phyloP scores from a whole-genome alignment of 1,140 invertebrate genomes.

The Magallana angulata region DNA sequence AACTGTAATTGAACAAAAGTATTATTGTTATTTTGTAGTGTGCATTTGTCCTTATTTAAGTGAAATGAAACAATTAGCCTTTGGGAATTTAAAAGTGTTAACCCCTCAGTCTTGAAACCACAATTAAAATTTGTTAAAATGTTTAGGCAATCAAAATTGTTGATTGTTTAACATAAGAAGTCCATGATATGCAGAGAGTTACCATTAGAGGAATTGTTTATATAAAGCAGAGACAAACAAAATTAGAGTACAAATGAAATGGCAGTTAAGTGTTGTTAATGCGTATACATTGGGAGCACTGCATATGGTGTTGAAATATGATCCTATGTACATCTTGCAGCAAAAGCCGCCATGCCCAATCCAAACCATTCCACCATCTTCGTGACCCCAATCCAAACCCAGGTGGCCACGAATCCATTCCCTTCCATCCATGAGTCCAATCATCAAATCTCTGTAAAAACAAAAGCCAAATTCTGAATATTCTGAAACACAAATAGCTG shows the following conservation, averaged over 20 bases:
- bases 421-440: slow-evolving; percentile 33
- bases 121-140: too few relatives aligned
- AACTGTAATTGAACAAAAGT: too few relatives aligned
- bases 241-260: too few relatives aligned
- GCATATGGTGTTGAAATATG: slow-evolving; percentile 6
- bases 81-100: too few relatives aligned
- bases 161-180: too few relatives aligned
- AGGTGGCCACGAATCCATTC: slow-evolving; percentile 26
- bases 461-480: slow-evolving; percentile 34
- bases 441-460: slow-evolving; percentile 31
- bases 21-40: neutral
- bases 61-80: too few relatives aligned
- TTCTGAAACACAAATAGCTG: slow-evolving; percentile 38
- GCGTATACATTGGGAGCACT: neutral
- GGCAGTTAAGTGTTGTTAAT: neutral
- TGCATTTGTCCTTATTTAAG: too few relatives aligned
- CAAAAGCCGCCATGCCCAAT: slow-evolving; percentile 25
- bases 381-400: slow-evolving; percentile 33
- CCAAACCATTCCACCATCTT: slow-evolving; percentile 32
- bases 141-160: too few relatives aligned
- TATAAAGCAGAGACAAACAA: too few relatives aligned
- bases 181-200: too few relatives aligned
- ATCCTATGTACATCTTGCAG: slow-evolving; percentile 35
- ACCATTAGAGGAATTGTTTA: too few relatives aligned
- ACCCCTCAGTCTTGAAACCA: too few relatives aligned